Conservation (phyloP, 2,113 vertebrate genomes). For the Oophaga pumilio region DNA sequence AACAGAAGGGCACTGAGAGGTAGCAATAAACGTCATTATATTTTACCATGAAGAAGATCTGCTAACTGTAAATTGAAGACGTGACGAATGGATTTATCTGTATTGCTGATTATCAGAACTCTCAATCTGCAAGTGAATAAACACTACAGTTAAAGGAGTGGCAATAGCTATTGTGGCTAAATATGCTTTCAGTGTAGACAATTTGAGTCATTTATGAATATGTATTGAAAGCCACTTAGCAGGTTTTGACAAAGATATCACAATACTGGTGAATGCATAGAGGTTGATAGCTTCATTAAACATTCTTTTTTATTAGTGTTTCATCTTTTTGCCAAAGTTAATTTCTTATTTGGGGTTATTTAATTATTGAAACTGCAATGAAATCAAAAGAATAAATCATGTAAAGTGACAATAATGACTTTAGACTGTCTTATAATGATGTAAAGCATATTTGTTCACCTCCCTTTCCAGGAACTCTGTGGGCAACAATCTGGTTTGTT, state of each 20-base stretch:
- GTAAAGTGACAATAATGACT: slow-evolving; percentile 22
- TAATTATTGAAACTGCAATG: slow-evolving; percentile 50
- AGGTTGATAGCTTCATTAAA: slow-evolving; percentile 43
- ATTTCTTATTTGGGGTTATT: slow-evolving; percentile 47
- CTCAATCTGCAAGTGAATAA: slow-evolving; percentile 37
- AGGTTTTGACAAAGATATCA: slow-evolving; percentile 49
- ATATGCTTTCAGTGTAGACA: slow-evolving; percentile 39
- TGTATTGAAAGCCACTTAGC: slow-evolving; percentile 49
- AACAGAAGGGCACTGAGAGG: slow-evolving; percentile 38
- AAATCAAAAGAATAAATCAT: slow-evolving; percentile 50
- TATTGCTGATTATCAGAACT: slow-evolving; percentile 25
- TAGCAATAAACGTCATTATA: slow-evolving; percentile 30
- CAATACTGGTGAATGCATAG: slow-evolving; percentile 39
- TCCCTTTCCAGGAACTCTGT: not conserved
- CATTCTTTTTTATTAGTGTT: slow-evolving; percentile 46
- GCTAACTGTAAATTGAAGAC: slow-evolving; percentile 26
- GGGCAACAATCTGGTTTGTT: not conserved
- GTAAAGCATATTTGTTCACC: slow-evolving; percentile 16
- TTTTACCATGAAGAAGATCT: slow-evolving; percentile 38
- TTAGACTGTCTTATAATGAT: not conserved
- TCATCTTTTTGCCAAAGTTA: slow-evolving; percentile 39
- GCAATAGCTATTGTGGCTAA: slow-evolving; percentile 41
- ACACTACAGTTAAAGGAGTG: slow-evolving; percentile 32
- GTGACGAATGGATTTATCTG: slow-evolving; percentile 34
- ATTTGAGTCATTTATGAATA: slow-evolving; percentile 45